phyloP scores from a whole-genome alignment of 1,140 invertebrate species.

The Paraescarpia echinospica region DNA sequence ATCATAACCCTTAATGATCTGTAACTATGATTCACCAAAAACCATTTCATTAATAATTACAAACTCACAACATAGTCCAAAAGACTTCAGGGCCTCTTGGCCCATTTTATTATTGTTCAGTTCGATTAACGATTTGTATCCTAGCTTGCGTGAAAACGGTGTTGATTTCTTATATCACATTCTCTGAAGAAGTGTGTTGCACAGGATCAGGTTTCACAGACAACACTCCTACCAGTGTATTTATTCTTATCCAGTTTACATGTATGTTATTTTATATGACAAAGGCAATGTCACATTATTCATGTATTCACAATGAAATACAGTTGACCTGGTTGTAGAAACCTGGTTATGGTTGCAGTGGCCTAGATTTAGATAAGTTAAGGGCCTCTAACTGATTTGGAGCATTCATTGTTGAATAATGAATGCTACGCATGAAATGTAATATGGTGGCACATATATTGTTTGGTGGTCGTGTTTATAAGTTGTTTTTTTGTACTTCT shows the following conservation, averaged over 20 bases:
- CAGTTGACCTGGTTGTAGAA: background rate
- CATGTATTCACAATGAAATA: background rate
- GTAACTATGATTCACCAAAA: too few species aligned
- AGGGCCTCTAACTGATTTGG: background rate
- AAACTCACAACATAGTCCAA: too few species aligned
- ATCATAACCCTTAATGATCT: too few species aligned
- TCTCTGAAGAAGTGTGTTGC: background rate
- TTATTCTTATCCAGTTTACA: background rate
- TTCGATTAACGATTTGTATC: background rate
- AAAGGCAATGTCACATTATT: background rate
- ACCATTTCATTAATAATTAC: too few species aligned
- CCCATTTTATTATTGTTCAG: background rate
- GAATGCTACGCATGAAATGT: background rate
- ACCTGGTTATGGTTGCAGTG: background rate
- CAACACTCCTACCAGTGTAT: background rate
- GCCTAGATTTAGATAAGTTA: background rate
- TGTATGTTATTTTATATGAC: background rate
- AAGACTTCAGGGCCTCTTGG: too few species aligned
- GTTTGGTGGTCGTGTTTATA: background rate
- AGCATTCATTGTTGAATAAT: background rate
- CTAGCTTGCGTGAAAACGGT: background rate
- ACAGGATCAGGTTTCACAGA: background rate
- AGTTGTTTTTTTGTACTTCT: background rate
- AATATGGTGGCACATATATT: background rate
- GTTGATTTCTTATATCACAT: background rate